Conservation (phyloP, 2,113 vertebrate genomes). For the Pelecanus crispus region DNA sequence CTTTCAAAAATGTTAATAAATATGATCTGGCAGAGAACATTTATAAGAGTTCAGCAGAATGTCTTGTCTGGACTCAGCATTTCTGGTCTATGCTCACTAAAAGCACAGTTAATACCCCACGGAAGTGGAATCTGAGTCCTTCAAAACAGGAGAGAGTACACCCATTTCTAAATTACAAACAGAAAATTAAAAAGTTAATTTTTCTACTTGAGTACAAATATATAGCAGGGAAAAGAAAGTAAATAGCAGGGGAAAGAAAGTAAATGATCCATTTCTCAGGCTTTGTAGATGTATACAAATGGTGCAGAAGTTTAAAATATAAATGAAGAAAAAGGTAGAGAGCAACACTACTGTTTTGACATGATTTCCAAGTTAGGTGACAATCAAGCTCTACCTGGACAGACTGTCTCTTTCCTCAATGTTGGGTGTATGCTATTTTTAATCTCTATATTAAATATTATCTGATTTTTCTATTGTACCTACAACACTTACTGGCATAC, state of each 20-base stretch:
- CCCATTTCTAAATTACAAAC: not conserved
- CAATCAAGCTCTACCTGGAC: not conserved
- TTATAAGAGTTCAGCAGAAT: not conserved
- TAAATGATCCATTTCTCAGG: not conserved
- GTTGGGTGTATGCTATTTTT: not conserved
- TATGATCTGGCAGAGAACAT: conserved; percentile 1
- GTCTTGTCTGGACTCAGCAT: not conserved
- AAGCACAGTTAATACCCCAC: not conserved
- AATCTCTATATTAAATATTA: not conserved
- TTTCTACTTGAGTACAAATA: not conserved
- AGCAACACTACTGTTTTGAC: not conserved
- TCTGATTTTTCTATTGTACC: not conserved
- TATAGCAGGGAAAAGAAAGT: not conserved
- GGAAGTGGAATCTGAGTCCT: not conserved
- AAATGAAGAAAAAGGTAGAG: not conserved
- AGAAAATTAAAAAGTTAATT: not conserved
- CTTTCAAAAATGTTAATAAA: not conserved
- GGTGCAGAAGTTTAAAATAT: not conserved
- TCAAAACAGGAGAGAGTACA: not conserved
- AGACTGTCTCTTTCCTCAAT: not conserved
- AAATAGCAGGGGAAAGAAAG: not conserved
- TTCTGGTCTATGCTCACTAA: not conserved
- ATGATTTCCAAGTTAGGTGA: not conserved
- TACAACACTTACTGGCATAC: not conserved
- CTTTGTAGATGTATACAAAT: not conserved